Evolutionary conservation across 1,140 invertebrate species (phyloP).

Genomic region (Radopholus similis): DNA sequence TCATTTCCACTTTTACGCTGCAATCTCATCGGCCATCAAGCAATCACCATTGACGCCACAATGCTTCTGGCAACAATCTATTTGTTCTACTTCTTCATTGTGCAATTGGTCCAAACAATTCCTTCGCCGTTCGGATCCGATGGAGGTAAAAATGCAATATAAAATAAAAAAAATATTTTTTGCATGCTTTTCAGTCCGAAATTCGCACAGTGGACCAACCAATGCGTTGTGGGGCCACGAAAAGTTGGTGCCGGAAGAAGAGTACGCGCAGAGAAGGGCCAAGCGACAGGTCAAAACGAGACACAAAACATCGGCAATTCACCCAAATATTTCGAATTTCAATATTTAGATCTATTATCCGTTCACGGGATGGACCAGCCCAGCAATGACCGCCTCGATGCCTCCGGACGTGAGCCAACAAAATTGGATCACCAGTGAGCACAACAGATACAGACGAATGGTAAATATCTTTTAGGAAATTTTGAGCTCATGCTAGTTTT

Average conservation of each 20-base stretch:
- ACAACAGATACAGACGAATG: slow-evolving; percentile 57
- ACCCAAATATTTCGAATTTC: slow-evolving; percentile 10
- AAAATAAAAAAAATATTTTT: background rate
- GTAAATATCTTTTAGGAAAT: slow-evolving; percentile 27
- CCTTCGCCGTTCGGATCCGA: too few species aligned
- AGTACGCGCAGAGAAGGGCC: background rate
- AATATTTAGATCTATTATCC: background rate
- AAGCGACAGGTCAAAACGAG: slow-evolving; percentile 12
- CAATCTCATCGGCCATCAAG: too few species aligned
- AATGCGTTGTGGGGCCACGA: slow-evolving; percentile 43
- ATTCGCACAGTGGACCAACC: slow-evolving; percentile 47
- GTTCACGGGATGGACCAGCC: slow-evolving; percentile 26
- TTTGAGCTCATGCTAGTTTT: background rate
- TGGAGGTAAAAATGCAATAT: too few species aligned
- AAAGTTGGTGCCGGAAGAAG: slow-evolving; percentile 17
- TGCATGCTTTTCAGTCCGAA: background rate
- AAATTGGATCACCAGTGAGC: slow-evolving; percentile 51
- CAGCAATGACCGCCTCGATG: slow-evolving; percentile 38
- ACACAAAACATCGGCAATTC: slow-evolving; percentile 40
- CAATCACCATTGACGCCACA: too few species aligned
- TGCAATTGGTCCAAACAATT: too few species aligned
- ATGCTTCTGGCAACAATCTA: too few species aligned
- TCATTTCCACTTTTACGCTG: too few species aligned
- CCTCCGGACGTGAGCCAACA: slow-evolving; percentile 47
- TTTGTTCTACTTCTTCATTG: too few species aligned